phyloP scores from a whole-genome alignment of 2,888 invertebrate species.

The Clanis bilineata region DNA sequence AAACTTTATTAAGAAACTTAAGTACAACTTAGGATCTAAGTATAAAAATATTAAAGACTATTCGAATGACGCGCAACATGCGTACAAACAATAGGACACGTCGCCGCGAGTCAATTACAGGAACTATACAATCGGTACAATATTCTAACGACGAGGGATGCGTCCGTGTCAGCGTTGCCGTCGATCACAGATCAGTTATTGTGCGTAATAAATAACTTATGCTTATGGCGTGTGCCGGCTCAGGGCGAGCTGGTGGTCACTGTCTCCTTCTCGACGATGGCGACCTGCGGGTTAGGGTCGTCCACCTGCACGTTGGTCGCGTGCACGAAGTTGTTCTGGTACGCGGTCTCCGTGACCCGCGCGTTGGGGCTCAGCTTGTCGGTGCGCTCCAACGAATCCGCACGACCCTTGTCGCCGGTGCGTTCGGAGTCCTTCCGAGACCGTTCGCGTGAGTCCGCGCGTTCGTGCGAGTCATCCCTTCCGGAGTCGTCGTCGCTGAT shows the following conservation, averaged over 20 bases:
- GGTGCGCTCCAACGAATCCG: slow-evolving; percentile 38
- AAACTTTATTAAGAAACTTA: slow-evolving; percentile 80
- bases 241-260: slow-evolving; percentile 29
- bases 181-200: slow-evolving; percentile 22
- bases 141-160: slow-evolving; percentile 4
- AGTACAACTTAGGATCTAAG: slow-evolving; percentile 57
- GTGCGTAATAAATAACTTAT: slow-evolving; percentile 63
- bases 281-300: slow-evolving; percentile 30
- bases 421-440: slow-evolving; percentile 42
- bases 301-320: slow-evolving; percentile 63
- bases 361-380: slow-evolving; percentile 61
- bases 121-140: slow-evolving; percentile 1
- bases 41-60: slow-evolving; percentile 67
- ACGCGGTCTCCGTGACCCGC: slow-evolving; percentile 58
- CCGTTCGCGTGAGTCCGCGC: slow-evolving; percentile 39
- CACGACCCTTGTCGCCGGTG: slow-evolving; percentile 38
- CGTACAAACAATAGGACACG: slow-evolving; percentile 4
- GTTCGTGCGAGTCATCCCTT: slow-evolving; percentile 37
- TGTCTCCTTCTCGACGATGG: slow-evolving; percentile 34
- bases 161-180: slow-evolving; percentile 4
- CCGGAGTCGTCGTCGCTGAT: slow-evolving; percentile 35
- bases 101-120: background rate
- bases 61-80: slow-evolving; percentile 4
- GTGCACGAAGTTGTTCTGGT: slow-evolving; percentile 59
- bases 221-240: slow-evolving; percentile 53